These are phyloP conservation scores for Tridacna gigas DNA, from an alignment of 2,888 invertebrate species.

Conservation along the genomic window DNA sequence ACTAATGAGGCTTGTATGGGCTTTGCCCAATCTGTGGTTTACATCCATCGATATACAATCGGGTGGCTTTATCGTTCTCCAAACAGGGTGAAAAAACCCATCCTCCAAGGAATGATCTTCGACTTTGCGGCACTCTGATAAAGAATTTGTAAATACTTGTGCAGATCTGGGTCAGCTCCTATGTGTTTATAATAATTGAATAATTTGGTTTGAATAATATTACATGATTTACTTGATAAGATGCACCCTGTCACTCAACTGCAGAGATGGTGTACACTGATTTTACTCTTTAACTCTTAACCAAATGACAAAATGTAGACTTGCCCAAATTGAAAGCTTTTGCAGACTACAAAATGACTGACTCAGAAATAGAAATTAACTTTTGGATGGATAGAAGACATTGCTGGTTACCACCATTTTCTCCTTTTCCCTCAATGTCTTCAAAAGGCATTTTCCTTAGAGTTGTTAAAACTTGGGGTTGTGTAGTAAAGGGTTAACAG, in stretches of 20 bases:
- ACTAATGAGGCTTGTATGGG: conserved; percentile 27
- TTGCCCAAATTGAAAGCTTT: too few relatives aligned
- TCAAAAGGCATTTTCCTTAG: too few relatives aligned
- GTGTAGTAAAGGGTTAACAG: too few relatives aligned
- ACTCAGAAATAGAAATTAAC: too few relatives aligned
- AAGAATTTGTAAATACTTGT: neutral
- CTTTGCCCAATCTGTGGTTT: conserved; percentile 21
- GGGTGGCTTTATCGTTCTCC: conserved; percentile 14
- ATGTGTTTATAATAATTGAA: conserved; percentile 20
- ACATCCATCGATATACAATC: conserved; percentile 8
- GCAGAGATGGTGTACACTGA: neutral
- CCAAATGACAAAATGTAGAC: too few relatives aligned
- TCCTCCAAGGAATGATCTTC: conserved; percentile 13
- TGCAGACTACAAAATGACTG: too few relatives aligned
- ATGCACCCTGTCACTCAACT: conserved; percentile 17
- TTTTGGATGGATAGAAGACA: too few relatives aligned
- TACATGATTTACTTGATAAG: conserved; percentile 19
- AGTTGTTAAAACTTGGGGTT: too few relatives aligned
- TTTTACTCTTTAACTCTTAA: too few relatives aligned
- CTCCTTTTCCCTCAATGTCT: too few relatives aligned
- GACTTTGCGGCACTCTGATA: neutral
- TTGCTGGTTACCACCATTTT: too few relatives aligned
- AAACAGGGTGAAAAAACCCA: conserved; percentile 5
- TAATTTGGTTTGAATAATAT: conserved; percentile 25
- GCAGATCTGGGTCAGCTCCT: conserved; percentile 15